phyloP scores from a whole-genome alignment of 2,888 invertebrate species.

The Chirona hameri region DNA sequence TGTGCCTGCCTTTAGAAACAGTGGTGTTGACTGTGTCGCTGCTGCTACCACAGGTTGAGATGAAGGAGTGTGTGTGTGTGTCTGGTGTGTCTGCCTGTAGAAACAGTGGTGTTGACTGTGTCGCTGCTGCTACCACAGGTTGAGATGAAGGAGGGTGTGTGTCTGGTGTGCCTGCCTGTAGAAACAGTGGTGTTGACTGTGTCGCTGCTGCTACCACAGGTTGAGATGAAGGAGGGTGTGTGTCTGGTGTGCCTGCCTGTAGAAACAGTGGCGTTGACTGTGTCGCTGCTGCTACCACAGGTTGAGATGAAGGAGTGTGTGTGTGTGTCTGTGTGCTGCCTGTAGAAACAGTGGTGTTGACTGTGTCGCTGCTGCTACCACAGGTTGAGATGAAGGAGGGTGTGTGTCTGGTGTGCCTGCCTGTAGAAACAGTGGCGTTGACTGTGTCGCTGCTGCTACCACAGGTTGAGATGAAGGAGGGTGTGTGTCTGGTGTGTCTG shows the following conservation, averaged over 20 bases:
- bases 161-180: neutral
- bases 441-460: neutral
- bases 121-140: no score
- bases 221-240: constrained; percentile 60
- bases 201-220: constrained; percentile 31
- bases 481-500: constrained; percentile 78
- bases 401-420: constrained; percentile 74
- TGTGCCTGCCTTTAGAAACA: constrained; percentile 59
- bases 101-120: no score
- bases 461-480: constrained; percentile 54
- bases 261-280: no score
- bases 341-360: neutral
- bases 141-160: constrained; percentile 50
- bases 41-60: constrained; percentile 36
- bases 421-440: neutral
- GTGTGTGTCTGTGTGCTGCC: no score
- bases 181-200: no score
- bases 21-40: no score
- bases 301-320: constrained; percentile 60
- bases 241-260: constrained; percentile 75
- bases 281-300: constrained; percentile 27
- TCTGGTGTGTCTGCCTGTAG: constrained; percentile 75
- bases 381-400: constrained; percentile 57
- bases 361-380: neutral
- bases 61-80: constrained; percentile 71